Percentiles rank a stretch among this genome's conserved stretches.
Evolutionary conservation across 1,140 invertebrate genomes (phyloP).

Genomic region (Drosophila azteca): DNA sequence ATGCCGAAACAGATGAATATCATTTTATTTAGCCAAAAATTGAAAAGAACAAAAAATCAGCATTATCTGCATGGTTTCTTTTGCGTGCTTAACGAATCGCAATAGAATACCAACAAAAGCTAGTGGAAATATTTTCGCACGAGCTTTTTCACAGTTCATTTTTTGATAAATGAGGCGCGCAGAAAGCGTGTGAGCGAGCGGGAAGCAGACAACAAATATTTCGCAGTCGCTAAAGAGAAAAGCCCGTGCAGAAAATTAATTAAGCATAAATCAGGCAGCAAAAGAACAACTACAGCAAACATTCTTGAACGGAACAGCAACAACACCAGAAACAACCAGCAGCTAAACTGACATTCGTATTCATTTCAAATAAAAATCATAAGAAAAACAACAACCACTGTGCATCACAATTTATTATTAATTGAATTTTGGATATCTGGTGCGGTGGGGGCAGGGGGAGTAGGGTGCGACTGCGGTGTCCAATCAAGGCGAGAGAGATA

Average conservation of each 20-base stretch:
- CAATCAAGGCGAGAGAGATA: conserved; percentile 3
- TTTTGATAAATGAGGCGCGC: conserved; percentile 33
- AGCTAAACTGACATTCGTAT: conserved; percentile 80
- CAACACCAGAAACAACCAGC: conserved; percentile 54
- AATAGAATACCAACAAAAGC: conserved; percentile 10
- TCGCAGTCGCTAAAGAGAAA: conserved; percentile 23
- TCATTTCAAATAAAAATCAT: conserved; percentile 82
- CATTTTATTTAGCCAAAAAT: conserved; percentile 52
- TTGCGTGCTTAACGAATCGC: conserved; percentile 27
- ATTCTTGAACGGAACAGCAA: conserved; percentile 45
- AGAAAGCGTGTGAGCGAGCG: not conserved
- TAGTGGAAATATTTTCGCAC: conserved; percentile 20
- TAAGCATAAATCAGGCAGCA: conserved; percentile 50
- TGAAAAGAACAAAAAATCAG: conserved; percentile 22
- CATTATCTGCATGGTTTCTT: conserved; percentile 27
- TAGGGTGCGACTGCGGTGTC: no score
- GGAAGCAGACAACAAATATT: conserved; percentile 6
- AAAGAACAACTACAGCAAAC: conserved; percentile 40
- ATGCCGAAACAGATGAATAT: conserved; percentile 40
- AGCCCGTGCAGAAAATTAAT: conserved; percentile 53
- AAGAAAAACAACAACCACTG: conserved; percentile 47
- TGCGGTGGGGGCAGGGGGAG: not conserved
- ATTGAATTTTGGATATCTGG: conserved; percentile 46
- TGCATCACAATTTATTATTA: conserved; percentile 37
- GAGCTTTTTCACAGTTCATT: conserved; percentile 27